Base-by-base conservation (phyloP, 64 coral and sea anemone species). In the Stylophora pistillata region DNA sequence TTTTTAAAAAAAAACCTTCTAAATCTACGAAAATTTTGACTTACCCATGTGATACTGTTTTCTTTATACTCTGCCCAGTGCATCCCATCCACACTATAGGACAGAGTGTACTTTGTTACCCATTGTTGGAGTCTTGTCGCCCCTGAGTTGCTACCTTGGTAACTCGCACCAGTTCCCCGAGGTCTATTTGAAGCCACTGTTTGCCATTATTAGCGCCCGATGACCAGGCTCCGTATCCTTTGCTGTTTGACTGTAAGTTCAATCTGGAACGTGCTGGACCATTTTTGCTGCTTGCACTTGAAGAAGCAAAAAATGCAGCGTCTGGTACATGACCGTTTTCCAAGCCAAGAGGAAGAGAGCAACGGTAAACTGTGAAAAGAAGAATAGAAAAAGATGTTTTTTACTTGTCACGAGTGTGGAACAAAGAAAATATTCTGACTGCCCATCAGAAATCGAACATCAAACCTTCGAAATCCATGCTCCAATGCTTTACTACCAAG, bases 251-350 rank as follows among this genome's bases (percentile, higher is more conserved):
- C 16, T 79, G 77, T 17, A 79, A 31, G 77, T 79, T 79, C 77
- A 60, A 26, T 59, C 77, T 79, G 1, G 77, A 26, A 59, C 77
- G n/a, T 9, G 26, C 28, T 20, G 77, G 55, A 30, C 13, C 27
- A 60, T 31, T 1, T 79, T 79, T 79, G 28, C 13, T 56, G 12
- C 15, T 27, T 31, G 15, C 0, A 15, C 27, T 30, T 5, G 77
- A 79, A 32, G 77, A 79, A 31, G 77, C 77, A 79, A 55, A 79
- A 58, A 79, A 79, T 61, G 77, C 77, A 13, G 23, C 77, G 13
- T 79, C 55, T 79, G 77, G 77, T 59, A 79, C 77, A 60, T 79
- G 77, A 29, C 77, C 77, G 15, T 79, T 79, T 31, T 79, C 77
- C 56, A 79, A 30, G 32, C 77, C 77, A 17, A 79, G 55, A 59